A percentile compares a stretch with the other conserved stretches of the same genome.
Conservation (phyloP, 1,140 invertebrate species). For the Dreissena rostriformis region DNA sequence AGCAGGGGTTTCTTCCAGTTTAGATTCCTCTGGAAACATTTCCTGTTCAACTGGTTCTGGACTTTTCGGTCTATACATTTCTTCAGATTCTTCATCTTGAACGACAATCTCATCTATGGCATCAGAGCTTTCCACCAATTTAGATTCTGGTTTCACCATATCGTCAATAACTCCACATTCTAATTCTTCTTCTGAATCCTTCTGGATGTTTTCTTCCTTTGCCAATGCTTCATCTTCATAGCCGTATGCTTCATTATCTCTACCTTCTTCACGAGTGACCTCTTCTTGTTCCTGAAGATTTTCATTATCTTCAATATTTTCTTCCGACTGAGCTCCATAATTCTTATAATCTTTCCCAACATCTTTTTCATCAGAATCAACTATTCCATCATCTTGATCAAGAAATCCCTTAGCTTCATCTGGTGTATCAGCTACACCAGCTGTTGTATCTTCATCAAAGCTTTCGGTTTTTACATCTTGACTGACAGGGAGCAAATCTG, state of each 20-base stretch:
- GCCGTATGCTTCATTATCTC: too few species aligned
- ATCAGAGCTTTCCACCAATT: not conserved
- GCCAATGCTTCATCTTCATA: too few species aligned
- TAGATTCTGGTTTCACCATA: not conserved
- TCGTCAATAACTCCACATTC: constrained; percentile 15
- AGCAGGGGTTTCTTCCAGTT: constrained; percentile 50
- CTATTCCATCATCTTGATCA: constrained; percentile 49
- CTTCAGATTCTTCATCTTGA: constrained; percentile 41
- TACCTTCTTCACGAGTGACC: constrained; percentile 47
- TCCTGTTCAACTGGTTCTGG: constrained; percentile 73
- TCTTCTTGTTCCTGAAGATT: constrained; percentile 21
- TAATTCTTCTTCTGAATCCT: constrained; percentile 26
- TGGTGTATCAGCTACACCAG: constrained; percentile 30
- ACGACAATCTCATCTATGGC: constrained; percentile 18
- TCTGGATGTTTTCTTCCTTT: too few species aligned
- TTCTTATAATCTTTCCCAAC: not conserved
- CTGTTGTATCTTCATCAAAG: constrained; percentile 31
- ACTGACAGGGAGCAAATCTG: constrained; percentile 53
- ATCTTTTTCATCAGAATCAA: constrained; percentile 55
- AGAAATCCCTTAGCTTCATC: constrained; percentile 59
- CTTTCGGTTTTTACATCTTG: constrained; percentile 13
- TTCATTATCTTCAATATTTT: not conserved
- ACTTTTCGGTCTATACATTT: constrained; percentile 60
- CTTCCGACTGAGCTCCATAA: too few species aligned
- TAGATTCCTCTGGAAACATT: not conserved